phyloP scores from a whole-genome alignment of 2,888 invertebrate genomes.

The Sarcophaga variegata region DNA sequence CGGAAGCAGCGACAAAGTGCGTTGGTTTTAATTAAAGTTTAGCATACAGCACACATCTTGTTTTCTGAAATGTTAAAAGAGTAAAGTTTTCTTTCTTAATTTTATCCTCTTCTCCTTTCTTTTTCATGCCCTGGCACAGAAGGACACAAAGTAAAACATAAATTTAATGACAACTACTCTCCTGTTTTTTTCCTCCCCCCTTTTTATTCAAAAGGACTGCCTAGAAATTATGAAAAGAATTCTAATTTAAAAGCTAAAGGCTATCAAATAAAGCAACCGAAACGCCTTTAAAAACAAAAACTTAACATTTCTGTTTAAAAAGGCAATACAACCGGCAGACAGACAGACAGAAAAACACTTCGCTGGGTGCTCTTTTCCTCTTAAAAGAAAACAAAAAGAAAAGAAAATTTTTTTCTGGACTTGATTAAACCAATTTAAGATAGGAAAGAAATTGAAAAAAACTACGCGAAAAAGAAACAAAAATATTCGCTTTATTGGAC shows the following conservation, averaged over 20 bases:
- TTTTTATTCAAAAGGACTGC: not conserved
- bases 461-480: not conserved
- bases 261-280: not conserved
- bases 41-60: not conserved
- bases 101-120: not conserved
- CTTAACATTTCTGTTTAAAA: not conserved
- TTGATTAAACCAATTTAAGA: not conserved
- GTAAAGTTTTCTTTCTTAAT: conserved; percentile 24
- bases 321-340: not conserved
- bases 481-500: not conserved
- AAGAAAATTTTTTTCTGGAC: not conserved
- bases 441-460: too few species aligned
- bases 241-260: not conserved
- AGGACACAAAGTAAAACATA: conserved; percentile 25
- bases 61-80: conserved; percentile 25
- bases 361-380: not conserved
- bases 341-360: not conserved
- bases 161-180: conserved; percentile 38
- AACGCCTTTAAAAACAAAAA: not conserved
- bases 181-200: not conserved
- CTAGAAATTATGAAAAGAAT: not conserved
- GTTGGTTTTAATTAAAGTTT: conserved; percentile 62
- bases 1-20: conserved; percentile 46
- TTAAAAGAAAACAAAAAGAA: not conserved
- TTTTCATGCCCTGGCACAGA: too few species aligned